These are phyloP conservation scores for Penaeus indicus DNA, from an alignment of 1,140 invertebrate genomes.

Conservation along the genomic window DNA sequence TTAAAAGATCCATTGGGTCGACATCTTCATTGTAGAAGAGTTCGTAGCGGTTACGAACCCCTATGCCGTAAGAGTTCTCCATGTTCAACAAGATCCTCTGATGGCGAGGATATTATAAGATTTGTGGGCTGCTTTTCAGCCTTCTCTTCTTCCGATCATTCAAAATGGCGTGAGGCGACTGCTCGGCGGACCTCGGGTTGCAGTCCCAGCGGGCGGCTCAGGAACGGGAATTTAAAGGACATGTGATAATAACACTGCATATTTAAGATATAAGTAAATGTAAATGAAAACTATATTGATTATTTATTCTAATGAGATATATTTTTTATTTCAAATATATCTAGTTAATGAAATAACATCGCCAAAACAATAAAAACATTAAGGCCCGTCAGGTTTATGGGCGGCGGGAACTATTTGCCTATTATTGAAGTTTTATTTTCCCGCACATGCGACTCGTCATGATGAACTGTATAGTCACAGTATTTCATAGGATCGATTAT, in stretches of 20 bases:
- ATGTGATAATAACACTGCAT: not conserved
- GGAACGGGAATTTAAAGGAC: constrained; percentile 9
- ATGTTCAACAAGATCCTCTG: constrained; percentile 74
- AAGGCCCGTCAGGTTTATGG: constrained; percentile 43
- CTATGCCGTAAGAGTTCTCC: constrained; percentile 94
- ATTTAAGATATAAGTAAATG: too few species aligned
- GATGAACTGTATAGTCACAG: not conserved
- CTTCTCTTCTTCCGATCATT: constrained; percentile 66
- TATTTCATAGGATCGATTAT: not conserved
- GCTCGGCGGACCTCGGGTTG: constrained; percentile 11
- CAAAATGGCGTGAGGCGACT: constrained; percentile 71
- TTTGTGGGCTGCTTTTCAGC: constrained; percentile 69
- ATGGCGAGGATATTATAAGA: constrained; percentile 71
- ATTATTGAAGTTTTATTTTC: constrained; percentile 33
- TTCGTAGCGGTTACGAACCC: constrained; percentile 91
- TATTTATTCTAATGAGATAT: not conserved
- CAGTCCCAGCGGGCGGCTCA: constrained; percentile 48
- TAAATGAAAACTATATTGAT: not conserved
- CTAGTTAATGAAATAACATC: not conserved
- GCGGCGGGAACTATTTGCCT: constrained; percentile 36
- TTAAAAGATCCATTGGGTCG: constrained; percentile 87
- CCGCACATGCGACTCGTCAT: not conserved
- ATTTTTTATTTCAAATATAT: not conserved
- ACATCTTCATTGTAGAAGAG: constrained; percentile 87
- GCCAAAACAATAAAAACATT: not conserved